A percentile compares a stretch with the other conserved stretches of the same genome.
These are phyloP conservation scores for Cabera pusaria DNA, from an alignment of 2,888 invertebrate genomes.

Conservation along the genomic window DNA sequence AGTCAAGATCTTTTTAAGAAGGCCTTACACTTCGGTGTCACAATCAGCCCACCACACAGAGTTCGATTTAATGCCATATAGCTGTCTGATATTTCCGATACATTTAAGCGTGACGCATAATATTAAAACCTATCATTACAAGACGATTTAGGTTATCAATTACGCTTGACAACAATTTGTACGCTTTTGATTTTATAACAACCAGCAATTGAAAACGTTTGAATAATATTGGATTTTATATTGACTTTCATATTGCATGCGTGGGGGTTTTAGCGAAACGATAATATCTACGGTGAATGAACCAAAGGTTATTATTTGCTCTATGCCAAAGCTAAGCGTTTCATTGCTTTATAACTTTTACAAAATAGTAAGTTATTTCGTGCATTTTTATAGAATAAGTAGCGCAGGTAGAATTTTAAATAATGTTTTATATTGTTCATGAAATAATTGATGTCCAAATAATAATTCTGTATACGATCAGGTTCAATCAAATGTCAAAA, in stretches of 20 bases:
- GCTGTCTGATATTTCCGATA: slow-evolving; percentile 56
- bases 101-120: slow-evolving; percentile 61
- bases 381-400: too few relatives aligned
- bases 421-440: too few relatives aligned
- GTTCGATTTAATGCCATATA: slow-evolving; percentile 67
- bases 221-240: background rate
- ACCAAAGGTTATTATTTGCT: too few relatives aligned
- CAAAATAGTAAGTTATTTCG: too few relatives aligned
- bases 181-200: slow-evolving; percentile 44
- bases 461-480: too few relatives aligned
- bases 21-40: slow-evolving; percentile 53
- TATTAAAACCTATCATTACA: slow-evolving; percentile 68
- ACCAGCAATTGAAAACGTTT: slow-evolving; percentile 3
- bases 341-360: too few relatives aligned
- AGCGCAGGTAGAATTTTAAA: too few relatives aligned
- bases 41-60: slow-evolving; percentile 39
- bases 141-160: slow-evolving; percentile 66
- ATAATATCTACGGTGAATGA: background rate
- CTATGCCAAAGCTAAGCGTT: too few relatives aligned
- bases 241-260: background rate
- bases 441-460: too few relatives aligned
- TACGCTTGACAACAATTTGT: slow-evolving; percentile 65
- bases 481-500: too few relatives aligned
- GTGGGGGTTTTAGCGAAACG: slow-evolving; percentile 1
- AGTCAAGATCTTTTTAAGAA: too few relatives aligned